Conservation (phyloP, 2,797 vertebrate genomes). For the Peromyscus aztecus region DNA sequence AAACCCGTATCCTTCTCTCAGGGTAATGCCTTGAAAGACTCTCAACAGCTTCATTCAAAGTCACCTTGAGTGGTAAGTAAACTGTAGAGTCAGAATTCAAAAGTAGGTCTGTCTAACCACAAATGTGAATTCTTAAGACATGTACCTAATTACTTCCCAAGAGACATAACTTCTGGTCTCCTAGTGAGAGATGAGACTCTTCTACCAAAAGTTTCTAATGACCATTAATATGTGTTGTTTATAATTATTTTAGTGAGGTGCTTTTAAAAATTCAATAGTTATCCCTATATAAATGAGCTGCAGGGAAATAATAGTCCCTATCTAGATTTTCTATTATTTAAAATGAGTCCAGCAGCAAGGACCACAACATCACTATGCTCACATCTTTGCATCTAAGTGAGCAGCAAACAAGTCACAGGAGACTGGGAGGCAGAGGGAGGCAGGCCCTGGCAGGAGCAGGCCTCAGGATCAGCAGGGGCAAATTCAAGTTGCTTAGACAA, state of each 20-base stretch:
- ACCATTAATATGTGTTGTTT: neutral
- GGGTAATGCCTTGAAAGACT: neutral
- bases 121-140: conserved; percentile 16
- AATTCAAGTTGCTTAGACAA: neutral
- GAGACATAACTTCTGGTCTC: neutral
- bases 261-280: neutral
- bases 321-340: conserved; percentile 1
- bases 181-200: neutral
- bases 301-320: neutral
- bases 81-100: conserved; percentile 31
- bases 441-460: neutral
- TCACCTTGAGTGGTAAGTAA: neutral
- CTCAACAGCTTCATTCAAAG: neutral
- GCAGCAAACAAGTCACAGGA: neutral
- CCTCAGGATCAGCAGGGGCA: neutral
- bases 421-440: neutral
- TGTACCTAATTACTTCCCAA: neutral
- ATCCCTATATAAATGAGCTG: neutral
- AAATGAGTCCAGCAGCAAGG: conserved; percentile 8
- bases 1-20: neutral
- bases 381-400: neutral
- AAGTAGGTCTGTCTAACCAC: neutral
- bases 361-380: neutral
- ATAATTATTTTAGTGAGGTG: neutral
- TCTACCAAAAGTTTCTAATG: neutral